Base-by-base conservation (phyloP, 2,888 invertebrate genomes). In the Leucophenga montana region DNA sequence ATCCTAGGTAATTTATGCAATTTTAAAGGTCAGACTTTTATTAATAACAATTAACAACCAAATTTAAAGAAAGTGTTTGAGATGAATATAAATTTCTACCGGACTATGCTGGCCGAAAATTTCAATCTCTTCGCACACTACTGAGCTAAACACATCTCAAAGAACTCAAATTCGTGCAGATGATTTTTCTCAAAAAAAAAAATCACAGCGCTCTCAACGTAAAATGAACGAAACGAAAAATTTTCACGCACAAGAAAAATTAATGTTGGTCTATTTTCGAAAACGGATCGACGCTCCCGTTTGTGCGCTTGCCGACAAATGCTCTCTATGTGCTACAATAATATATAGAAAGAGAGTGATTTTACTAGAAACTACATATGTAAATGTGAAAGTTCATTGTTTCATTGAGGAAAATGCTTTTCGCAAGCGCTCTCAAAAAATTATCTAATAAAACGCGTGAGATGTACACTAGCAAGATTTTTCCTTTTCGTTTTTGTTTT, bases 371-470 rank as follows among this genome's bases (percentile, higher is more conserved):
- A 13, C 31, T 16, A 33, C 8, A n/a, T 67, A 16, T 67, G 69
- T 71, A 79, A 82, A 82, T 82, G 81, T 82, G 83, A 82, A 82
- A 82, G 83, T 82, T 82, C 82, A 82, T 82, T 81, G 82, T 82
- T 82, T 82, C 83, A 82, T 82, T 83, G 83, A 82, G 80, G 79
- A 83, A 81, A 82, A 77, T 78, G 71, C 27, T 46, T 46, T 46
- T 46, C 76, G 73, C 76, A 78, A 72, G 68, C 62, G 73, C 65
- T 53, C 67, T 71, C 68, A 69, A 64, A 78, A n/a, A 82, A 82
- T 82, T 82, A 82, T 80, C 81, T 82, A 82, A 82, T 78, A 79
- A 66, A 53, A 22, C 31, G 31, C 20, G 31, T 6, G 39, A 39
- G 39, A 39, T 1, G 11, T 48, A 73, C 70, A 61, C 69, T 66